Evolutionary conservation across 2,113 vertebrate species (phyloP).

Genomic region (Cnemophilus loriae): DNA sequence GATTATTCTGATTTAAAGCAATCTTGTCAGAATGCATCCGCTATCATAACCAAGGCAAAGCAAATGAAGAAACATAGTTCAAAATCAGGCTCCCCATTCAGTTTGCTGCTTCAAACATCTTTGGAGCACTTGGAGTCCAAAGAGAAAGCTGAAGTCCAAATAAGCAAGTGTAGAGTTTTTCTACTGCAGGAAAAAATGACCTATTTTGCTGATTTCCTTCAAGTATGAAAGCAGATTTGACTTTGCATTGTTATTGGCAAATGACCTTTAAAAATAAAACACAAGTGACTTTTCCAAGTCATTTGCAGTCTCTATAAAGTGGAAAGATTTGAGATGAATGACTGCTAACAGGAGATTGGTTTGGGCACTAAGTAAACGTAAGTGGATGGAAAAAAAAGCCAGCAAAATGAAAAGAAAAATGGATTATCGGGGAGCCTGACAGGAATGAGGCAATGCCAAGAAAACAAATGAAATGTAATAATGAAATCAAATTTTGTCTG

Average conservation of each 20-base stretch:
- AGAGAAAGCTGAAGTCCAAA: not conserved
- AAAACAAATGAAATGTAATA: constrained; percentile 58
- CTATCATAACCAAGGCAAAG: not conserved
- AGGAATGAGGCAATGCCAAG: constrained; percentile 59
- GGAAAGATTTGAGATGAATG: constrained; percentile 47
- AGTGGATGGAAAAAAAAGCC: constrained; percentile 18
- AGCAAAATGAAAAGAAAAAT: constrained; percentile 60
- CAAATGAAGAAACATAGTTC: not conserved
- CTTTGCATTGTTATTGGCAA: constrained; percentile 28
- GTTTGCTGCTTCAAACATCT: not conserved
- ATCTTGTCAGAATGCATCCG: not conserved
- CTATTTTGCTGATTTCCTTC: not conserved
- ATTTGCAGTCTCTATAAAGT: constrained; percentile 30
- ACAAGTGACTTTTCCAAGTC: constrained; percentile 46
- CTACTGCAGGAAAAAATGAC: not conserved
- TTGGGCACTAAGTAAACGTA: constrained; percentile 37
- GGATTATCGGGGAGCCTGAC: constrained; percentile 58
- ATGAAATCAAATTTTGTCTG: constrained; percentile 39
- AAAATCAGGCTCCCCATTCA: not conserved
- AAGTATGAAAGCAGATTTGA: constrained; percentile 11
- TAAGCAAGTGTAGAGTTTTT: not conserved
- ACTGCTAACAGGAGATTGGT: constrained; percentile 49
- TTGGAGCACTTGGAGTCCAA: not conserved
- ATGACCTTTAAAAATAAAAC: constrained; percentile 53
- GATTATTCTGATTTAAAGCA: constrained; percentile 21